These are phyloP conservation scores for Premnoplex brunnescens DNA, from an alignment of 2,797 vertebrate species.

Conservation along the genomic window DNA sequence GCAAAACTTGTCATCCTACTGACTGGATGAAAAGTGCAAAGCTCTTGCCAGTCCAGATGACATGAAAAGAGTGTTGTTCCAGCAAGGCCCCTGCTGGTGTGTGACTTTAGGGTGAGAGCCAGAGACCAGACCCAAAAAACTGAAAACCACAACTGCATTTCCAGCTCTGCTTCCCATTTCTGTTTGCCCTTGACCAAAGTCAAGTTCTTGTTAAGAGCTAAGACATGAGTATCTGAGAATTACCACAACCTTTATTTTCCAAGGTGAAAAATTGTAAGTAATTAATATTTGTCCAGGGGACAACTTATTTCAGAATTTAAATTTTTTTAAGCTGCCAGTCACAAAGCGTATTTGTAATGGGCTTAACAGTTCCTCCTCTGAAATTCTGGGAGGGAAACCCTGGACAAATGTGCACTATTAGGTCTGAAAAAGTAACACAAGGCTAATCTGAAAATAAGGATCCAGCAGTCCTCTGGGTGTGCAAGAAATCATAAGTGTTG, in stretches of 20 bases:
- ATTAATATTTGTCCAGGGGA: not conserved
- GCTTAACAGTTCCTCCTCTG: not conserved
- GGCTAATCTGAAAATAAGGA: not conserved
- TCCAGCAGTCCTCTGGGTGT: not conserved
- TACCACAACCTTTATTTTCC: not conserved
- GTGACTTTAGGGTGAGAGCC: not conserved
- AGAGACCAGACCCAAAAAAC: not conserved
- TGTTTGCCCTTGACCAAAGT: conserved; percentile 6
- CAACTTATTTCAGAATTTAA: not conserved
- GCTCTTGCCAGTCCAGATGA: not conserved
- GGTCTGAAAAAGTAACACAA: not conserved
- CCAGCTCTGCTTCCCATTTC: not conserved
- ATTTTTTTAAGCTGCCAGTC: not conserved
- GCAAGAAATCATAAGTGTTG: accelerated
- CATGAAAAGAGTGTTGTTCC: not conserved
- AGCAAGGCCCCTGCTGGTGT: not conserved
- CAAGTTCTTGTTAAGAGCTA: not conserved
- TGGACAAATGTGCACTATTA: not conserved
- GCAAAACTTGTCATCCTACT: not conserved
- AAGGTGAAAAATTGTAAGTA: not conserved
- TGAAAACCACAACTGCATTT: not conserved
- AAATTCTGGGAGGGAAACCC: not conserved
- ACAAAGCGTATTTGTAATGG: not conserved
- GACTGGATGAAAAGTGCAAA: not conserved
- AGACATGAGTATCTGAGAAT: not conserved